Conservation (phyloP, 2,888 invertebrate species). For the Drosophila lacicola region DNA sequence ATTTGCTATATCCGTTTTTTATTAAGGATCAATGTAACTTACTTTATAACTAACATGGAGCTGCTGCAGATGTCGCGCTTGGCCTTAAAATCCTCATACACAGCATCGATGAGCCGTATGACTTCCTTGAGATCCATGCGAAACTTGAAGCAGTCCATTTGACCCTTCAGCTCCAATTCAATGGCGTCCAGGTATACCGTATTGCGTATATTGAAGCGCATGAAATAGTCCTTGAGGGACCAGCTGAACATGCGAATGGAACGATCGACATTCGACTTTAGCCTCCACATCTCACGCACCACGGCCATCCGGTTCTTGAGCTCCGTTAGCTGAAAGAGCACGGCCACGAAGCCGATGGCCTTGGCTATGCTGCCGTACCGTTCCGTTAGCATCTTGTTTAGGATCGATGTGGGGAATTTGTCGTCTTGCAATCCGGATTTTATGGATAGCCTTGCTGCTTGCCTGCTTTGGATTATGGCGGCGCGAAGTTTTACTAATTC, state of each 20-base stretch:
- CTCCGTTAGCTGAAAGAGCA: conserved; percentile 37
- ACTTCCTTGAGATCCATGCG: conserved; percentile 46
- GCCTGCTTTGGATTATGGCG: not conserved
- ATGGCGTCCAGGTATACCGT: conserved; percentile 45
- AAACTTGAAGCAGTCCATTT: conserved; percentile 53
- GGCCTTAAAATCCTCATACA: conserved; percentile 19
- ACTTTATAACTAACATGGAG: conserved; percentile 40
- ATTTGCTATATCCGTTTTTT: too few species aligned
- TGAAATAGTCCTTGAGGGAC: conserved; percentile 45
- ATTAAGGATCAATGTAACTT: not conserved
- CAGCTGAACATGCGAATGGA: conserved; percentile 47
- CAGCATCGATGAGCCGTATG: conserved; percentile 27
- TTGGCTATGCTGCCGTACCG: conserved; percentile 37
- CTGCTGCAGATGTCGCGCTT: conserved; percentile 7
- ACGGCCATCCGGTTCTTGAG: conserved; percentile 21
- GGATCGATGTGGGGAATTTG: not conserved
- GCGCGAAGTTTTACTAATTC: not conserved
- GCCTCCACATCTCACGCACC: conserved; percentile 10
- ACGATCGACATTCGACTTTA: not conserved
- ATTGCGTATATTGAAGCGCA: conserved; percentile 37
- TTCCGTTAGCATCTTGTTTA: conserved; percentile 22
- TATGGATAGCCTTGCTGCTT: not conserved
- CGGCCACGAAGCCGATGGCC: conserved; percentile 32
- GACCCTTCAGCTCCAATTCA: conserved; percentile 15
- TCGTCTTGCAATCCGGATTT: rapidly evolving